Evolutionary conservation across 2,797 vertebrate genomes (phyloP).

Genomic region (Todus mexicanus): DNA sequence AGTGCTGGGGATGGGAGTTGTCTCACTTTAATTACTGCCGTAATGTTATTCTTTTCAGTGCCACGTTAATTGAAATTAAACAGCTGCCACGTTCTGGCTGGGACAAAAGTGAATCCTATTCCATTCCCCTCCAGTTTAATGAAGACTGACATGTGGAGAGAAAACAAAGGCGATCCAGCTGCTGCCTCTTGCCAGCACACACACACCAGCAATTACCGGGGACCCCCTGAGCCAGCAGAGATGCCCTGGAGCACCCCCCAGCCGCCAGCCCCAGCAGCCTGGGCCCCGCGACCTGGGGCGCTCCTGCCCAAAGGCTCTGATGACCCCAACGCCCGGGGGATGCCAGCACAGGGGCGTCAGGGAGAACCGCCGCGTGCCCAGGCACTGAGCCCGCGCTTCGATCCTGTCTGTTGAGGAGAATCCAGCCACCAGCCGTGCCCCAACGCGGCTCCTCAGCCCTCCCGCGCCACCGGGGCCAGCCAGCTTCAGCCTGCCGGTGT

Average conservation of each 20-base stretch:
- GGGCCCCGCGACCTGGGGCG: rapidly evolving
- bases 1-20: background rate
- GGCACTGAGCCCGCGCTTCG: background rate
- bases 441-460: rapidly evolving
- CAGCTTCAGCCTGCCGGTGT: rapidly evolving
- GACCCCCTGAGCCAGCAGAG: rapidly evolving
- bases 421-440: background rate
- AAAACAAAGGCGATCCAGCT: slow-evolving; percentile 49
- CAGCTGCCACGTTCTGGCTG: slow-evolving; percentile 59
- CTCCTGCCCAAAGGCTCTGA: background rate
- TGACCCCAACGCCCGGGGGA: rapidly evolving
- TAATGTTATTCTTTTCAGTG: slow-evolving; percentile 65
- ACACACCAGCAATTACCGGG: background rate
- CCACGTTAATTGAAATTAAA: slow-evolving; percentile 77
- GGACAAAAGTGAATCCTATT: slow-evolving; percentile 66
- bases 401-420: rapidly evolving
- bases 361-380: background rate
- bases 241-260: background rate
- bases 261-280: background rate
- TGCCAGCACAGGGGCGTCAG: rapidly evolving
- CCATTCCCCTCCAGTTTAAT: slow-evolving; percentile 44
- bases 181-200: background rate
- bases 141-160: slow-evolving; percentile 56
- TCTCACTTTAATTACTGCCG: slow-evolving; percentile 69
- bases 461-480: rapidly evolving